Percentiles rank a stretch among this genome's conserved stretches.
phyloP scores from a whole-genome alignment of 2,888 invertebrate species.

The Nebria brevicollis region DNA sequence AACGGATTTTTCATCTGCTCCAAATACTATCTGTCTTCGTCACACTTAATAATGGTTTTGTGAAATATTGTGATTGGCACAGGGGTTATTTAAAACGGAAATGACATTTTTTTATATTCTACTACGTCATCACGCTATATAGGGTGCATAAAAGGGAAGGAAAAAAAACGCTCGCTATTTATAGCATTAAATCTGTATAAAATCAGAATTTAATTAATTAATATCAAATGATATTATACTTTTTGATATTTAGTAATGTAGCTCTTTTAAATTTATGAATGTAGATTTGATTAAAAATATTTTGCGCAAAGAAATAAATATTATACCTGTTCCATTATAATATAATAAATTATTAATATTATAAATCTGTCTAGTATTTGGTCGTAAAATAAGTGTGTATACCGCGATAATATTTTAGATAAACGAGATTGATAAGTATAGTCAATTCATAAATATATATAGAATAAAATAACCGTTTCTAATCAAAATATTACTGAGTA shows the following conservation, averaged over 20 bases:
- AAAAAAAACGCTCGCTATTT: background rate
- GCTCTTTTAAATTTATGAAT: no score
- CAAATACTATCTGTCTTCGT: background rate
- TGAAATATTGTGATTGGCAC: background rate
- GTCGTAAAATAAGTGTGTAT: background rate
- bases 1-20: constrained; percentile 36
- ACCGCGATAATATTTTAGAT: background rate
- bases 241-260: no score
- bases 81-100: background rate
- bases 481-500: background rate
- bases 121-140: background rate
- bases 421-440: background rate
- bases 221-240: no score
- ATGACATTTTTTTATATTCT: background rate
- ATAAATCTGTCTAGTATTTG: background rate
- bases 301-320: background rate
- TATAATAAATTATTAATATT: background rate
- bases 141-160: background rate
- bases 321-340: background rate
- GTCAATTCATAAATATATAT: background rate
- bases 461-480: background rate
- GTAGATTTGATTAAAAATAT: no score
- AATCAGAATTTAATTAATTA: no score
- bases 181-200: no score
- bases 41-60: background rate